These are phyloP conservation scores for Rotaria macrura DNA, from an alignment of 2,888 invertebrate species.

Conservation along the genomic window DNA sequence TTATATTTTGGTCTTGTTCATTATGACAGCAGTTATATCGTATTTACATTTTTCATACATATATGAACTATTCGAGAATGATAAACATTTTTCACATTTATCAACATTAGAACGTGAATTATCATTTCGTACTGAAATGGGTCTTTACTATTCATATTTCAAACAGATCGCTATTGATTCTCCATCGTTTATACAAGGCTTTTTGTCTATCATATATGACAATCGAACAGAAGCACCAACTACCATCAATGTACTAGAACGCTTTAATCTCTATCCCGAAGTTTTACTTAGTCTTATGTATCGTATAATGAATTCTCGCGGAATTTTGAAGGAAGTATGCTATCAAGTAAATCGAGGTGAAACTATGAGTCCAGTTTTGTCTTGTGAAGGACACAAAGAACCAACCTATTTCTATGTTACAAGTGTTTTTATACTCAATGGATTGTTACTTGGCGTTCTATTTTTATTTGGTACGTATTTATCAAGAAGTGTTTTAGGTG, in stretches of 20 bases:
- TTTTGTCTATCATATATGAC: conserved; percentile 59
- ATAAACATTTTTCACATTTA: conserved; percentile 70
- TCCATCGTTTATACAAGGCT: conserved; percentile 57
- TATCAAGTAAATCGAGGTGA: conserved; percentile 59
- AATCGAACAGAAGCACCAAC: conserved; percentile 69
- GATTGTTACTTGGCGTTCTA: conserved; percentile 58
- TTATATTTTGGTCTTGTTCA: background rate
- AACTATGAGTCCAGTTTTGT: conserved; percentile 58
- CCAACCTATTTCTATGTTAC: conserved; percentile 72
- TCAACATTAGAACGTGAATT: conserved; percentile 74
- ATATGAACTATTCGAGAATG: conserved; percentile 63
- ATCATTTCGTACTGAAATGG: conserved; percentile 72
- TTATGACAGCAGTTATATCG: background rate
- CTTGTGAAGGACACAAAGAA: conserved; percentile 67
- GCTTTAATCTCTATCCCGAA: conserved; percentile 76
- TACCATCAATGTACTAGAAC: conserved; percentile 66
- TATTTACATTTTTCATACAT: conserved; percentile 25
- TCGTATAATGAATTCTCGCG: conserved; percentile 40
- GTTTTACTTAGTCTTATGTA: conserved; percentile 48
- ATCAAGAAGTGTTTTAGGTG: conserved; percentile 55
- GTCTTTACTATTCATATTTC: conserved; percentile 76
- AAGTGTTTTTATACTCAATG: conserved; percentile 64
- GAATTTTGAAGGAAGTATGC: conserved; percentile 51
- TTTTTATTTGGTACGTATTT: conserved; percentile 54
- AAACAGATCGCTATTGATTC: conserved; percentile 65